Conservation (phyloP, 2,888 invertebrate species). For the Acrobasis consociella region DNA sequence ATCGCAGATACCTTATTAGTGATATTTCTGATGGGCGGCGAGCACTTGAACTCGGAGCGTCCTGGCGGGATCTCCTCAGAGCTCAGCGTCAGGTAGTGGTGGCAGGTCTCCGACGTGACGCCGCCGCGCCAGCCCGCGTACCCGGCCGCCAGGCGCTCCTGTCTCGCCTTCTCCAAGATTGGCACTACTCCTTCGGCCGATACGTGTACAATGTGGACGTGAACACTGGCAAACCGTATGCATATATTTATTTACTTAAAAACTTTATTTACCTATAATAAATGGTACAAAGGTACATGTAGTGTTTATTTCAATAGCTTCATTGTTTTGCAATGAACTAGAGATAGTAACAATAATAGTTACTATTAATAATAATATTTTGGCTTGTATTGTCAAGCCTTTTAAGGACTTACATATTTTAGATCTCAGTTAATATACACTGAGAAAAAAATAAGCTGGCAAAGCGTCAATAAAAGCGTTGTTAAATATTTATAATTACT, state of each 20-base stretch:
- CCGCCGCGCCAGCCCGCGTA: constrained; percentile 75
- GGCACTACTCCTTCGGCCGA: constrained; percentile 82
- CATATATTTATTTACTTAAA: background rate
- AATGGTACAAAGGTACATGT: too few relatives aligned
- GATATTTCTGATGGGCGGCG: constrained; percentile 84
- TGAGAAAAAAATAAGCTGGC: too few relatives aligned
- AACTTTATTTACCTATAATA: too few relatives aligned
- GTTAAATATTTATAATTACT: too few relatives aligned
- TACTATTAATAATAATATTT: too few relatives aligned
- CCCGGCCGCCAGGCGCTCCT: constrained; percentile 69
- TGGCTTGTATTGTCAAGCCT: too few relatives aligned
- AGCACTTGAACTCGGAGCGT: constrained; percentile 86
- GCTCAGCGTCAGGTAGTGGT: constrained; percentile 84
- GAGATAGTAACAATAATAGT: background rate
- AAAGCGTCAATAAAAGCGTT: too few relatives aligned
- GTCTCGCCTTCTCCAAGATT: constrained; percentile 73
- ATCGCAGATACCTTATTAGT: constrained; percentile 71
- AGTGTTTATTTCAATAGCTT: too few relatives aligned
- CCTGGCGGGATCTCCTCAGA: constrained; percentile 83
- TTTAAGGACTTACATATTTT: too few relatives aligned
- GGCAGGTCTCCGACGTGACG: constrained; percentile 86
- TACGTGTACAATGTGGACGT: constrained; percentile 85
- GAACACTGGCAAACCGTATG: constrained; percentile 68
- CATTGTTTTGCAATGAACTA: background rate
- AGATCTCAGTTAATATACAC: too few relatives aligned